Evolutionary conservation across 2,797 vertebrate species (phyloP).

Genomic region (Catamblyrhynchus diadema): DNA sequence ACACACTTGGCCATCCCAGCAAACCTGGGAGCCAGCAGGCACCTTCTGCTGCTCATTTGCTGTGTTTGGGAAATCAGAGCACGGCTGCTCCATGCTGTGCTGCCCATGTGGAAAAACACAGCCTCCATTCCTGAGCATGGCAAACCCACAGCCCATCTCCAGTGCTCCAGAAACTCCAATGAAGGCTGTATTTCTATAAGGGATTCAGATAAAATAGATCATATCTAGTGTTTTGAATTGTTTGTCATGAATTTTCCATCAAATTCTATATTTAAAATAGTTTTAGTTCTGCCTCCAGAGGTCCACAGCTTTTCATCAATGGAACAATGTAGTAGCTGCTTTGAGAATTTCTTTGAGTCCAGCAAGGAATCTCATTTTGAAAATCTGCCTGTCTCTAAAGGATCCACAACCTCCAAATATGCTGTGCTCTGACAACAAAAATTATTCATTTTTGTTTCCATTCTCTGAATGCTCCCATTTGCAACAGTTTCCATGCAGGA

Average conservation of each 20-base stretch:
- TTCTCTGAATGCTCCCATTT: neutral
- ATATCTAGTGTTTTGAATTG: neutral
- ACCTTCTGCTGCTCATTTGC: neutral
- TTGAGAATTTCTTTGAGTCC: neutral
- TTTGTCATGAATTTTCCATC: neutral
- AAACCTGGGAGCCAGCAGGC: neutral
- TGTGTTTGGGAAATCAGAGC: neutral
- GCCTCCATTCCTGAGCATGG: fast-evolving
- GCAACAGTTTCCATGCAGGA: neutral
- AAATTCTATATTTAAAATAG: neutral
- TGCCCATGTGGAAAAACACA: fast-evolving
- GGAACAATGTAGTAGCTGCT: neutral
- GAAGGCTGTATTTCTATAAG: neutral
- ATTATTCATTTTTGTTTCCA: neutral
- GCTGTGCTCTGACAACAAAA: neutral
- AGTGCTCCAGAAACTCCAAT: neutral
- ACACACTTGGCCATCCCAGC: neutral
- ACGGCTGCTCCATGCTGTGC: fast-evolving
- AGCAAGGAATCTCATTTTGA: neutral
- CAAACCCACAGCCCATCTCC: neutral
- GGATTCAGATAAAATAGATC: neutral
- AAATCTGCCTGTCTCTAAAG: neutral
- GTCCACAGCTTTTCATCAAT: neutral
- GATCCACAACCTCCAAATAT: neutral
- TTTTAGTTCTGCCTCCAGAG: neutral